These are phyloP conservation scores for Anguilla rostrata DNA, from an alignment of 2,113 vertebrate species.

Conservation along the genomic window DNA sequence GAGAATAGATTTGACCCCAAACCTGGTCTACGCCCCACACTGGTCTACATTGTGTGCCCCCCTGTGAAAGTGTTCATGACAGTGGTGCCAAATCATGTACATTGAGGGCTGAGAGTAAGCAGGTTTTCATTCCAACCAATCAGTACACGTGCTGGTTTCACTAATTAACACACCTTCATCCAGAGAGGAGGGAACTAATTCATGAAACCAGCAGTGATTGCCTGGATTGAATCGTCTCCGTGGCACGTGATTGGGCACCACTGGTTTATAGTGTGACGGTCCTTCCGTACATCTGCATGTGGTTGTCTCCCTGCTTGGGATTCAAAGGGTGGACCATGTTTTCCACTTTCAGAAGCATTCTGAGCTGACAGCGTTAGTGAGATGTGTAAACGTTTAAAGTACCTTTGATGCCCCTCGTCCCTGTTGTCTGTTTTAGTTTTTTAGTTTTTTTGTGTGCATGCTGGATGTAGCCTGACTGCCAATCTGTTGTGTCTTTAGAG, in stretches of 20 bases:
- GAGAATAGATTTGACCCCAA: no score
- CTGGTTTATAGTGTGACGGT: neutral
- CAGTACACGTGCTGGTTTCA: no score
- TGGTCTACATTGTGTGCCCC: neutral
- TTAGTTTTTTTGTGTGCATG: constrained; percentile 60
- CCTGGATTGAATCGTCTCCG: no score
- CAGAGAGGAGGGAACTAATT: no score
- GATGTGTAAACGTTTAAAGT: neutral
- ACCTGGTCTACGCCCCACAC: no score
- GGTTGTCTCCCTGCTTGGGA: neutral
- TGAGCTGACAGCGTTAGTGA: constrained; percentile 18
- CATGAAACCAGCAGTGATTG: no score
- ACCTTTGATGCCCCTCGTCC: constrained; percentile 57
- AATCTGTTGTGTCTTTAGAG: constrained; percentile 65
- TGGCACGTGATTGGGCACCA: no score
- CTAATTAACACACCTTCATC: no score
- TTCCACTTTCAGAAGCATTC: constrained; percentile 17
- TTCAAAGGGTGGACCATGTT: neutral
- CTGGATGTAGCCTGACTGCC: constrained; percentile 42
- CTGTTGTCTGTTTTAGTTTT: constrained; percentile 50
- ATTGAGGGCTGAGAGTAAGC: no score
- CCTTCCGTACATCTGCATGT: neutral
- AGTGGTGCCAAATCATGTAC: no score
- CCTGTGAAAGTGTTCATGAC: neutral
- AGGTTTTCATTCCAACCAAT: no score